A percentile compares a stretch with the other conserved stretches of the same genome.
Conservation (phyloP, 1,140 invertebrate genomes). For the Drosophila santomea region DNA sequence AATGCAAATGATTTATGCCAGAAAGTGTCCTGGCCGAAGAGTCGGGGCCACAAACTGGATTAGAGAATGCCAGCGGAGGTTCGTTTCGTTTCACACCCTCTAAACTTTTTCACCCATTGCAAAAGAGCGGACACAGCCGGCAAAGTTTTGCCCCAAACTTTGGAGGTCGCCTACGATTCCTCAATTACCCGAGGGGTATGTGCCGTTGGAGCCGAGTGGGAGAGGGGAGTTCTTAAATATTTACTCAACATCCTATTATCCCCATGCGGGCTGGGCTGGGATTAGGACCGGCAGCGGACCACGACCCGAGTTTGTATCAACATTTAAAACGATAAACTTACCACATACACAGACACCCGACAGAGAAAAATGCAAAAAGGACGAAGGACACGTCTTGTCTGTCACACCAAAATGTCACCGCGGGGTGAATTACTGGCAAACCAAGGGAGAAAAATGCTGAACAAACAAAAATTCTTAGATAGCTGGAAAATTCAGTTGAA, state of each 20-base stretch:
- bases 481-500: neutral
- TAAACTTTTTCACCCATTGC: slow-evolving; percentile 22
- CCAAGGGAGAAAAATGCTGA: slow-evolving; percentile 62
- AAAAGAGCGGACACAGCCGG: slow-evolving; percentile 64
- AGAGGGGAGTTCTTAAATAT: slow-evolving; percentile 68
- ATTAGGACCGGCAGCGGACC: slow-evolving; percentile 44
- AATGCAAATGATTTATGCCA: slow-evolving; percentile 85
- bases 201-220: neutral
- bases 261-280: slow-evolving; percentile 57
- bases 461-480: slow-evolving; percentile 35
- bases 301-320: slow-evolving; percentile 75
- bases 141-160: slow-evolving; percentile 41
- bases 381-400: slow-evolving; percentile 84
- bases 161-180: slow-evolving; percentile 59
- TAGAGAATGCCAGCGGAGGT: slow-evolving; percentile 72
- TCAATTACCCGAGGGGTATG: slow-evolving; percentile 31
- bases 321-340: slow-evolving; percentile 82
- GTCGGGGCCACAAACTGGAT: slow-evolving; percentile 69
- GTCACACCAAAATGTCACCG: slow-evolving; percentile 83
- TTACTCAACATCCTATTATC: slow-evolving; percentile 83
- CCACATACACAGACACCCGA: slow-evolving; percentile 33
- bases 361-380: slow-evolving; percentile 56
- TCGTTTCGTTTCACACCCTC: slow-evolving; percentile 34
- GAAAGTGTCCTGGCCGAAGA: slow-evolving; percentile 66
- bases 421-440: slow-evolving; percentile 79